Conservation (phyloP, 2,888 invertebrate species). For the Clusia tigrina region DNA sequence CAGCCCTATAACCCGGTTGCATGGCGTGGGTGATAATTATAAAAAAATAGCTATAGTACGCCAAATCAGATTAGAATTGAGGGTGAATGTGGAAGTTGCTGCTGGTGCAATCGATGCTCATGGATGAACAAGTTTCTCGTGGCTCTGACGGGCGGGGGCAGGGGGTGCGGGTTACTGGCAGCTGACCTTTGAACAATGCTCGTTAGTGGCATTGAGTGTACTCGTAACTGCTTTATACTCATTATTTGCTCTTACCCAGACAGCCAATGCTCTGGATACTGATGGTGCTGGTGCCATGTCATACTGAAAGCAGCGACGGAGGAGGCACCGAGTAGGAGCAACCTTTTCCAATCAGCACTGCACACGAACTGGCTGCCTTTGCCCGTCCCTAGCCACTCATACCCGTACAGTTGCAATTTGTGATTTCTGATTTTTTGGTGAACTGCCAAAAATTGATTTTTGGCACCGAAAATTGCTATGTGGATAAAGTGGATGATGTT, state of each 20-base stretch:
- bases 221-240: too few species aligned
- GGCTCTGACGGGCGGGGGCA: slow-evolving; percentile 19
- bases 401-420: neutral
- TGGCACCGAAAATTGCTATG: slow-evolving; percentile 8
- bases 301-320: neutral
- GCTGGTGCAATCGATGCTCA: slow-evolving; percentile 19
- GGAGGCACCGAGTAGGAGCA: neutral
- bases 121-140: slow-evolving; percentile 15
- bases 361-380: too few species aligned
- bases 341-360: neutral
- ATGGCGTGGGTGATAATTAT: too few species aligned
- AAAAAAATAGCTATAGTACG: too few species aligned
- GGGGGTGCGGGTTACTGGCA: too few species aligned
- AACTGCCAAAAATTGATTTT: slow-evolving; percentile 53
- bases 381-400: neutral
- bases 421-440: neutral
- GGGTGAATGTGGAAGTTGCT: slow-evolving; percentile 2
- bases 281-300: neutral
- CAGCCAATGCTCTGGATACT: neutral
- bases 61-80: too few species aligned
- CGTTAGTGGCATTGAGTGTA: too few species aligned
- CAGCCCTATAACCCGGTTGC: too few species aligned
- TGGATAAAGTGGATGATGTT: neutral
- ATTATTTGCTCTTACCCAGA: too few species aligned
- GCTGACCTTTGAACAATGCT: too few species aligned